phyloP scores from a whole-genome alignment of 2,113 vertebrate species.

The Mormyrus iriodes region DNA sequence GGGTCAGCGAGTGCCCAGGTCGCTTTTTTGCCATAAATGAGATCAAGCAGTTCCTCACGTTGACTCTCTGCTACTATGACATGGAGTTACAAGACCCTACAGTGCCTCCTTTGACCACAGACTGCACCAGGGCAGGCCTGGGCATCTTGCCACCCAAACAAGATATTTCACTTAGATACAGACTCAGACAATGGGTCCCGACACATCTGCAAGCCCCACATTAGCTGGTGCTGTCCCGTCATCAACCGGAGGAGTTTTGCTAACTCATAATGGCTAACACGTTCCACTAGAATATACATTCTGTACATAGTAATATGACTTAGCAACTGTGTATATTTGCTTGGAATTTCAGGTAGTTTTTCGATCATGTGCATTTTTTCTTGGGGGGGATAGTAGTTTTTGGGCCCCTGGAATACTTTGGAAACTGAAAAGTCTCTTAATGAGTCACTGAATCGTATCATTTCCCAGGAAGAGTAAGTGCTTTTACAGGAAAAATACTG shows the following conservation, averaged over 20 bases:
- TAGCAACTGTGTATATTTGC: background rate
- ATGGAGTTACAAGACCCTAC: constrained; percentile 29
- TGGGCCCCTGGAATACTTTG: background rate
- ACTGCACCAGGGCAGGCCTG: constrained; percentile 41
- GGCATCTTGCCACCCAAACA: constrained; percentile 37
- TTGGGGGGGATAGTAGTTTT: background rate
- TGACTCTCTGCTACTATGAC: constrained; percentile 42
- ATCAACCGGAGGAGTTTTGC: background rate
- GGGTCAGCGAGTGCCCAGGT: constrained; percentile 45
- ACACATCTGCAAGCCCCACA: background rate
- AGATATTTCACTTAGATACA: constrained; percentile 33
- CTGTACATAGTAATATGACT: background rate
- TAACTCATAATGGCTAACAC: background rate
- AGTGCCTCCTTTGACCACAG: constrained; percentile 13
- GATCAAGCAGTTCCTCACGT: constrained; percentile 43
- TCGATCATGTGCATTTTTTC: background rate
- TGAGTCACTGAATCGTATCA: background rate
- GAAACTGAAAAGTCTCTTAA: background rate
- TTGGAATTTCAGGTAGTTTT: background rate
- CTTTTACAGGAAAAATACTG: background rate
- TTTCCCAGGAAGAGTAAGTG: background rate
- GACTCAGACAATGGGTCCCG: constrained; percentile 3
- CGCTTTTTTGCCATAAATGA: constrained; percentile 48
- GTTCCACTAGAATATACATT: background rate
- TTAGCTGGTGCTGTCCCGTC: background rate